Conservation (phyloP, 2,797 vertebrate species). For the Tokudaia tokunoshimensis region DNA sequence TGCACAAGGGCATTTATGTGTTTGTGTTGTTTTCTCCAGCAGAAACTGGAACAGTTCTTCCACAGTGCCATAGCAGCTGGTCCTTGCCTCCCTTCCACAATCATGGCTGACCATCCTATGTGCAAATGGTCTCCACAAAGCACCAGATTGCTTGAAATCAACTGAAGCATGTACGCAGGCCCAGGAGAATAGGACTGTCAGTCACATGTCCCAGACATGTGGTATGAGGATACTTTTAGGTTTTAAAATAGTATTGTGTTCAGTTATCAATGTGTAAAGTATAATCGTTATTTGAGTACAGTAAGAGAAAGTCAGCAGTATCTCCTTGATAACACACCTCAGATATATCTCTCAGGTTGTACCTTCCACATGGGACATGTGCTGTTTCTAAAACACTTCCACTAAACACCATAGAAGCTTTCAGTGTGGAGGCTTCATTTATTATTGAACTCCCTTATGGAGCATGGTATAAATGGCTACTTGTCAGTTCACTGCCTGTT, state of each 20-base stretch:
- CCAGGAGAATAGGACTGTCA: not conserved
- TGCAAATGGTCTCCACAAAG: not conserved
- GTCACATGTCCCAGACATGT: not conserved
- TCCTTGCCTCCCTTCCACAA: rapidly evolving
- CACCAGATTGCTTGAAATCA: not conserved
- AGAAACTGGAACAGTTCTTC: not conserved
- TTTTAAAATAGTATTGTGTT: not conserved
- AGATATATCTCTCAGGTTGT: not conserved
- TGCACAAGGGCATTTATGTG: not conserved
- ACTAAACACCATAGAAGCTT: rapidly evolving
- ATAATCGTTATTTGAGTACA: not conserved
- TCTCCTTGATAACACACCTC: not conserved
- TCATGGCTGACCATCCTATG: no score
- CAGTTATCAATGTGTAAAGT: not conserved
- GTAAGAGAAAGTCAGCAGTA: not conserved
- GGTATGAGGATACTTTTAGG: not conserved
- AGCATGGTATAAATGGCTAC: not conserved
- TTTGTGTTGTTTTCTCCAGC: not conserved
- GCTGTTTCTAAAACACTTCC: not conserved
- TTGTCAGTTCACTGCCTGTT: not conserved
- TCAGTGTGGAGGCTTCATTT: not conserved
- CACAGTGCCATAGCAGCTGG: not conserved
- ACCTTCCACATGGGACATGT: no score
- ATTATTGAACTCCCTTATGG: not conserved
- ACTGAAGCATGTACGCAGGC: not conserved